Conservation (phyloP, 2,797 vertebrate genomes). For the Gadopsis bispinosus region DNA sequence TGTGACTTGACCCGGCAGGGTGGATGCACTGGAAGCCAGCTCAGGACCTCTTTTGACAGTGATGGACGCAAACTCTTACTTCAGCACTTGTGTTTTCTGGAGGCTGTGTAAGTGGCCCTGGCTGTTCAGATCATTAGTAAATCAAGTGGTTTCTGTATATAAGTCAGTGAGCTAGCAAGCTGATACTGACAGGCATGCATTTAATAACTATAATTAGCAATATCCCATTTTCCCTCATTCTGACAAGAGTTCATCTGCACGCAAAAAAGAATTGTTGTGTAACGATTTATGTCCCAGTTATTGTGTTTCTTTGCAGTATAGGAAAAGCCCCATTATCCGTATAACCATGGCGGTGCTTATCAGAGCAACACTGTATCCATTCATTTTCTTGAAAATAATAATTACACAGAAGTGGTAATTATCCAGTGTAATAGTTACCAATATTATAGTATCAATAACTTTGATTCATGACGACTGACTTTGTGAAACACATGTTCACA, state of each 20-base stretch:
- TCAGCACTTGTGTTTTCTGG: conserved; percentile 50
- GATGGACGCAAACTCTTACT: conserved; percentile 38
- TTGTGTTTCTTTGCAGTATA: conserved; percentile 50
- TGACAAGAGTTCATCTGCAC: conserved; percentile 67
- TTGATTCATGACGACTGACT: conserved; percentile 19
- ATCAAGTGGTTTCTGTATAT: conserved; percentile 72
- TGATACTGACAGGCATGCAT: conserved; percentile 70
- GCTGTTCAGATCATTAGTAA: conserved; percentile 73
- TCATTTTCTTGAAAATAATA: conserved; percentile 42
- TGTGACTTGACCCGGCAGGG: conserved; percentile 45
- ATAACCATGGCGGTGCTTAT: conserved; percentile 43
- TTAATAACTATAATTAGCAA: conserved; percentile 78
- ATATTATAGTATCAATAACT: conserved; percentile 44
- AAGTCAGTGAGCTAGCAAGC: conserved; percentile 66
- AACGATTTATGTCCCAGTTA: conserved; percentile 68
- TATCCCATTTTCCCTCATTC: conserved; percentile 60
- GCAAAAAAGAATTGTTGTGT: conserved; percentile 60
- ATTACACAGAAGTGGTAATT: conserved; percentile 49
- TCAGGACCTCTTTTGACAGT: conserved; percentile 49
- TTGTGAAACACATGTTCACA: not conserved
- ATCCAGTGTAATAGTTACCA: conserved; percentile 38
- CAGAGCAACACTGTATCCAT: conserved; percentile 32
- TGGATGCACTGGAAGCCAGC: conserved; percentile 36
- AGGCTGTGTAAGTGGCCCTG: conserved; percentile 53
- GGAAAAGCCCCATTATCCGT: conserved; percentile 62